Percentiles rank a stretch among this genome's conserved stretches.
phyloP scores from a whole-genome alignment of 2,888 invertebrate species.

The Thyatira batis region DNA sequence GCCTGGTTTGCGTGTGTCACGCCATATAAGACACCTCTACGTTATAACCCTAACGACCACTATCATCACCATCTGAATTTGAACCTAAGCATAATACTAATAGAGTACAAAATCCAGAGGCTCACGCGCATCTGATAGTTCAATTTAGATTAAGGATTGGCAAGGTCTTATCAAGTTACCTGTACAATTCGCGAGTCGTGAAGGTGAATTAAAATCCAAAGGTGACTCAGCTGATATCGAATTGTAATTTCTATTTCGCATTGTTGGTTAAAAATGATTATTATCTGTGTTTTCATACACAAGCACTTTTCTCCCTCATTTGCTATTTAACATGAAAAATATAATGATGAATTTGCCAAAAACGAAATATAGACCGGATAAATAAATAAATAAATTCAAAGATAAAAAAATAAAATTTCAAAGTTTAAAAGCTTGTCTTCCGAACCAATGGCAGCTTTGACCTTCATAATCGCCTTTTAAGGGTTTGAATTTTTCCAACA shows the following conservation, averaged over 20 bases:
- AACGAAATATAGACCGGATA: no score
- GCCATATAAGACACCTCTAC: constrained; percentile 40
- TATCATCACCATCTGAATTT: constrained; percentile 6
- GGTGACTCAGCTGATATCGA: constrained; percentile 59
- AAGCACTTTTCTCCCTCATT: no score
- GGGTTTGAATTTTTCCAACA: no score
- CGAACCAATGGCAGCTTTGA: no score
- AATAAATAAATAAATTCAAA: no score
- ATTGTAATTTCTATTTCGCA: constrained; percentile 46
- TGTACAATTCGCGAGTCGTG: constrained; percentile 57
- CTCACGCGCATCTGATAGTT: background rate
- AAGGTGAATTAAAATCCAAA: constrained; percentile 53
- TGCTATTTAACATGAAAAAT: no score
- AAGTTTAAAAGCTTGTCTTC: no score
- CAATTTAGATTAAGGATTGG: background rate
- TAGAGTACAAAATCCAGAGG: constrained; percentile 14
- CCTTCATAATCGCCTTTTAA: no score
- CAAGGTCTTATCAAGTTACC: constrained; percentile 62
- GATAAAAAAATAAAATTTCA: no score
- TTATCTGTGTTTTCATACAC: background rate
- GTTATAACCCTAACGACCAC: constrained; percentile 22
- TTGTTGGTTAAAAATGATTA: constrained; percentile 1
- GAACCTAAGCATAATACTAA: background rate
- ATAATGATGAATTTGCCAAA: no score
- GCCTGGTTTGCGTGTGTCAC: constrained; percentile 67